Evolutionary conservation across 1,140 invertebrate genomes (phyloP), one percentile per base, ranked within the genome.

Genomic region (Temnothorax curvispinosus): DNA sequence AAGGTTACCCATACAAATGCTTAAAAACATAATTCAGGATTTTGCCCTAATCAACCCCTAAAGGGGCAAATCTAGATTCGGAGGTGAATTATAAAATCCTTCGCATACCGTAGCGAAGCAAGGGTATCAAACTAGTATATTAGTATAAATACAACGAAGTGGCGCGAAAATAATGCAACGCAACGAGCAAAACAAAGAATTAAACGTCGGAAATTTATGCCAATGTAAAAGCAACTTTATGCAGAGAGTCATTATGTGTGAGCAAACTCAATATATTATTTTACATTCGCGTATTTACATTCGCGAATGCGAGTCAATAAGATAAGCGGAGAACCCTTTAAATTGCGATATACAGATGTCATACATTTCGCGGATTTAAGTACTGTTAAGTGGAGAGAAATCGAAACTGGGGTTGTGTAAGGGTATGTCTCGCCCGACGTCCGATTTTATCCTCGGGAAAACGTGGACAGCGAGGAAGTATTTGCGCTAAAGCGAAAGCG

Each of bases 401-500:
- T 35, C 41, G 11, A 56, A 15, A 15, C 32, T 15, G 6, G 15
- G 8, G 4, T 1, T 6, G 13, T 8, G 7, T 21, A 21, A 47
- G 7, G 21, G 2, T 35, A 50, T 8, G 41, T 76, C 18, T 64
- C 58, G 18, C 58, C 11, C 6, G 44, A 27, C n/a, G 15, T 7
- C 3, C 50, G 77, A 87, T 87, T 84, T 71, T 89, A 58, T 62
- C 72, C 47, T 56, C 52, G 58, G 35, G 15, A 81, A 86, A 67
- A 27, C 60, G 15, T 56, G 76, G 15, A 44, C 62, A 89, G 86
- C 50, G 84, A 72, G 71, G 27, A 52, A 86, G 77, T 88, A 80
- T 88, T 44, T 50, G 54, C 77, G 78, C 80, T 89, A 84, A 89
- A 67, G 81, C 64, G 71, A 58, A 58, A 74, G 60, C 64, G 58